Evolutionary conservation across 2,113 vertebrate species (phyloP).

Genomic region (Puma concolor): DNA sequence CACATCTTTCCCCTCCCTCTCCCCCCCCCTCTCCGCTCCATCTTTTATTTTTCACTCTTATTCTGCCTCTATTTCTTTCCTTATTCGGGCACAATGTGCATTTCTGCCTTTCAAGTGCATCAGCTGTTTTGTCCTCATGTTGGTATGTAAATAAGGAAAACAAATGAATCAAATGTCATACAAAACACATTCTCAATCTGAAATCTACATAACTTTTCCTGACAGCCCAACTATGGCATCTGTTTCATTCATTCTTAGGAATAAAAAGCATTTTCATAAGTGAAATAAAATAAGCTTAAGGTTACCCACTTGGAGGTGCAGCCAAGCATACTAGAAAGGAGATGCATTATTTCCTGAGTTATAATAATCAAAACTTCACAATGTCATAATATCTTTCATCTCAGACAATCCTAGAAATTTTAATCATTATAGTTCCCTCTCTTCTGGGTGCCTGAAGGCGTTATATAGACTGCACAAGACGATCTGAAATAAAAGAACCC

Average conservation of each 20-base stretch:
- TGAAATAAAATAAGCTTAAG: constrained; percentile 8
- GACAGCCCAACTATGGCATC: not conserved
- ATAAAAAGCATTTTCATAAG: constrained; percentile 7
- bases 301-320: not conserved
- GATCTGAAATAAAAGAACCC: not conserved
- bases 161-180: not conserved
- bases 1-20: not conserved
- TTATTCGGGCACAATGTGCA: not conserved
- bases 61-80: not conserved
- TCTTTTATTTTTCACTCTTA: not conserved
- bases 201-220: not conserved
- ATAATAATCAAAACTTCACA: not conserved
- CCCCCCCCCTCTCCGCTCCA: too few species aligned
- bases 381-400: not conserved
- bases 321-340: not conserved
- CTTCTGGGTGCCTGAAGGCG: not conserved
- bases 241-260: not conserved
- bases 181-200: not conserved
- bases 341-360: constrained; percentile 19
- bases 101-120: not conserved
- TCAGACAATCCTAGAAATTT: not conserved
- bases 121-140: not conserved
- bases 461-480: not conserved
- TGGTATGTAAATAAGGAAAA: not conserved
- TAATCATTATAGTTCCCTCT: not conserved